Percentiles rank a stretch among this genome's conserved stretches.
These are phyloP conservation scores for Saccostrea echinata DNA, from an alignment of 1,140 invertebrate genomes.

Conservation along the genomic window DNA sequence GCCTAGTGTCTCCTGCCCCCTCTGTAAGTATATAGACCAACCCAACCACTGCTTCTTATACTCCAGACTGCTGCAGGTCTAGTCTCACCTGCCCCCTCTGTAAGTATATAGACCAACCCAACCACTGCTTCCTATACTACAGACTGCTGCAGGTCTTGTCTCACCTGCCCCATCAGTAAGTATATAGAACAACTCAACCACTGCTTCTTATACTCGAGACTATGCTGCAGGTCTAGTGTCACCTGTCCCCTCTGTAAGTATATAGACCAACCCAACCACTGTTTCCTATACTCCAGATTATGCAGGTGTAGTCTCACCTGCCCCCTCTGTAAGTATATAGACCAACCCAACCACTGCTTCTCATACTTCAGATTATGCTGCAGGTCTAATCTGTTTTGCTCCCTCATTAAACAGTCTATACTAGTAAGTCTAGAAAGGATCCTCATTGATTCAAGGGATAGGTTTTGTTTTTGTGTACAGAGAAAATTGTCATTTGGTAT, in stretches of 20 bases:
- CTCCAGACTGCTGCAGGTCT: too few species aligned
- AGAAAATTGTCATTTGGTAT: neutral
- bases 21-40: slow-evolving; percentile 69
- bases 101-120: too few species aligned
- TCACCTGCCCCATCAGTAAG: neutral
- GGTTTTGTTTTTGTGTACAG: too few species aligned
- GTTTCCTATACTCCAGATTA: slow-evolving; percentile 86
- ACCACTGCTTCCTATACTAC: too few species aligned
- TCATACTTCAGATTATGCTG: slow-evolving; percentile 86
- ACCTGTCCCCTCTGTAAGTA: slow-evolving; percentile 77
- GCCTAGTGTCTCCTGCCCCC: slow-evolving; percentile 82
- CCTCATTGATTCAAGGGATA: too few species aligned
- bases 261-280: slow-evolving; percentile 77
- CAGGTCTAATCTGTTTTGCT: slow-evolving; percentile 79
- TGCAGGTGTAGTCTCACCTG: slow-evolving; percentile 89
- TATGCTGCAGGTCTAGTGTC: slow-evolving; percentile 89
- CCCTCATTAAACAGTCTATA: slow-evolving; percentile 69
- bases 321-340: too few species aligned
- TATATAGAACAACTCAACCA: neutral
- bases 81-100: too few species aligned
- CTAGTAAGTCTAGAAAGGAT: neutral
- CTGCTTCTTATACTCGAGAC: slow-evolving; percentile 82
- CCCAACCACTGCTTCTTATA: too few species aligned
- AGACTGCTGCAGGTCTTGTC: too few species aligned
- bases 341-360: slow-evolving; percentile 59